Conservation (phyloP, 2,797 vertebrate genomes). For the Sebastes cheni region DNA sequence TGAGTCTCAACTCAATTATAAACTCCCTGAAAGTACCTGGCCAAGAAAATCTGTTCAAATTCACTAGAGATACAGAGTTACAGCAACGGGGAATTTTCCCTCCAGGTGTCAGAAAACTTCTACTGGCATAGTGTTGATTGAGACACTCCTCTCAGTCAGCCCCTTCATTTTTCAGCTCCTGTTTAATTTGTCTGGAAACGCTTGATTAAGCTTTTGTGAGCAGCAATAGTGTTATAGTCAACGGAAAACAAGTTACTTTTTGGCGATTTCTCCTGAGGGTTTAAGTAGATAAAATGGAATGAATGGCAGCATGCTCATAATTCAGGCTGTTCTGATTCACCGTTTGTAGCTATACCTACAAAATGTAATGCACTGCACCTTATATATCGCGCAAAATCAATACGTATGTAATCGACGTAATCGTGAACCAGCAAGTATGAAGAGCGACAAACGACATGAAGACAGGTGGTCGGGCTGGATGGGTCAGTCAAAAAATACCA, state of each 20-base stretch:
- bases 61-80: slow-evolving; percentile 32
- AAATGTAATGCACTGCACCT: not conserved
- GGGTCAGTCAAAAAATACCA: no score
- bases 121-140: slow-evolving; percentile 46
- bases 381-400: no score
- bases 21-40: slow-evolving; percentile 62
- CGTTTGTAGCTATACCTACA: not conserved
- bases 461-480: no score
- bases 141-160: slow-evolving; percentile 32
- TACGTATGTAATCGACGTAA: no score
- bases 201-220: slow-evolving; percentile 20
- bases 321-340: no score
- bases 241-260: not conserved
- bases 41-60: slow-evolving; percentile 42
- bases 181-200: slow-evolving; percentile 34
- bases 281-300: not conserved
- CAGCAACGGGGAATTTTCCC: slow-evolving; percentile 41
- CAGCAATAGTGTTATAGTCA: not conserved
- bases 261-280: not conserved
- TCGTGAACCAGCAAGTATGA: no score
- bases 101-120: slow-evolving; percentile 56
- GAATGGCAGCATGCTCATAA: not conserved
- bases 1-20: slow-evolving; percentile 73
- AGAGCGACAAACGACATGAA: no score
- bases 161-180: slow-evolving; percentile 9